Evolutionary conservation across 2,797 vertebrate genomes (phyloP).

Genomic region (Micrastur ruficollis): DNA sequence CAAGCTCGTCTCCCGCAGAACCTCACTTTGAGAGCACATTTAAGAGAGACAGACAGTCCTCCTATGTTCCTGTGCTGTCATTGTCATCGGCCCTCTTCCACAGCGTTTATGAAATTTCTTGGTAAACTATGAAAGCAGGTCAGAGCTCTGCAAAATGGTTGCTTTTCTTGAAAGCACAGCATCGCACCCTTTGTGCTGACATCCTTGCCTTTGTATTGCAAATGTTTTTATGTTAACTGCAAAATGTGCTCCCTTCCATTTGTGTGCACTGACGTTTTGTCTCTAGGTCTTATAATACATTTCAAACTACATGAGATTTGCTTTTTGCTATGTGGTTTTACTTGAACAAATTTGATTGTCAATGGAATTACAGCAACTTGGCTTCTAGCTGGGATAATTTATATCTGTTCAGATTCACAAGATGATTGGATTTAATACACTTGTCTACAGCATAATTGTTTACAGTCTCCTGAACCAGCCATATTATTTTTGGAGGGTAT

Average conservation of each 20-base stretch:
- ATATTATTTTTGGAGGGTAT: background rate
- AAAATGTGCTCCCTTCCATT: background rate
- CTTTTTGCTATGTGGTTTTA: background rate
- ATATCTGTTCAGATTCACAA: background rate
- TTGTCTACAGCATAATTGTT: background rate
- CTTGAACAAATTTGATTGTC: background rate
- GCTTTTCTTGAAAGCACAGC: conserved; percentile 20
- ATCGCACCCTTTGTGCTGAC: background rate
- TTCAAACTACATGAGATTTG: background rate
- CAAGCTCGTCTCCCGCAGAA: conserved; percentile 16
- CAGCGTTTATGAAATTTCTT: background rate
- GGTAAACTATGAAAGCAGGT: conserved; percentile 3
- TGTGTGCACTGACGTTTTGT: background rate
- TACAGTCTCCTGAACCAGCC: background rate
- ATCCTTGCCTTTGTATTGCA: background rate
- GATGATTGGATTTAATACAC: background rate
- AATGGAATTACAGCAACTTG: background rate
- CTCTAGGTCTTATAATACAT: background rate
- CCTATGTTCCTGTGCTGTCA: background rate
- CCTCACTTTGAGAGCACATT: background rate
- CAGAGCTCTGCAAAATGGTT: background rate
- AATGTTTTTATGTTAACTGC: conserved; percentile 5
- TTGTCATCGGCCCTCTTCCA: conserved; percentile 5
- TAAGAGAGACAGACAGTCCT: background rate
- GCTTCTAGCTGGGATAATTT: background rate